Percentiles rank a stretch among this genome's conserved stretches.
Evolutionary conservation across 2,888 invertebrate species (phyloP).

Genomic region (Tupiocoris notatus): DNA sequence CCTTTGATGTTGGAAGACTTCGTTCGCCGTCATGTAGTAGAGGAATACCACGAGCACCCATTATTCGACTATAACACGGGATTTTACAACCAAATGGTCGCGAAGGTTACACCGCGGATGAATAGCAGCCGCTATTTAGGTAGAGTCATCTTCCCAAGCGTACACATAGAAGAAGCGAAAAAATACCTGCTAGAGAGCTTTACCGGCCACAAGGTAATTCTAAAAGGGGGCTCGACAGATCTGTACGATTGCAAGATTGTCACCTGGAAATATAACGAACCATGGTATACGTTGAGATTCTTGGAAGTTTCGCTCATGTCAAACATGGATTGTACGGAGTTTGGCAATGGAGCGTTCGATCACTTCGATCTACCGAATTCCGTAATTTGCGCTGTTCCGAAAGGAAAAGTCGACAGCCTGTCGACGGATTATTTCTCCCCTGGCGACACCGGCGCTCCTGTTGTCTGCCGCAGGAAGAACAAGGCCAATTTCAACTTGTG

Average conservation of each 20-base stretch:
- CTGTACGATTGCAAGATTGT: not conserved
- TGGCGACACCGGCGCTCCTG: not conserved
- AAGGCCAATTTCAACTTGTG: not conserved
- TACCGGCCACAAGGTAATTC: too few relatives aligned
- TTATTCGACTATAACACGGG: not conserved
- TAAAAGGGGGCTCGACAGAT: too few relatives aligned
- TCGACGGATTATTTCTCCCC: not conserved
- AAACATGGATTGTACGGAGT: not conserved
- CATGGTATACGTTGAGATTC: not conserved
- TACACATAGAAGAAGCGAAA: too few relatives aligned
- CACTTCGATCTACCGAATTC: not conserved
- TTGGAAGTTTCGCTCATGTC: not conserved
- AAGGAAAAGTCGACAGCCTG: not conserved
- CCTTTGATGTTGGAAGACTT: too few relatives aligned
- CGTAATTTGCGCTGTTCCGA: not conserved
- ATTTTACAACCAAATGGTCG: not conserved
- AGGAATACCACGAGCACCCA: not conserved
- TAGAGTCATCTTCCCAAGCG: not conserved
- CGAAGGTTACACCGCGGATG: not conserved
- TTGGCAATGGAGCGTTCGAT: not conserved
- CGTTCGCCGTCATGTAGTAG: not conserved
- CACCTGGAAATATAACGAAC: not conserved
- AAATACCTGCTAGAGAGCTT: too few relatives aligned
- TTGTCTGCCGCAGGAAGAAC: not conserved
- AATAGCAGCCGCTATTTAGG: not conserved